These are phyloP conservation scores for Excalfactoria chinensis DNA, from an alignment of 2,113 vertebrate genomes.

Conservation along the genomic window DNA sequence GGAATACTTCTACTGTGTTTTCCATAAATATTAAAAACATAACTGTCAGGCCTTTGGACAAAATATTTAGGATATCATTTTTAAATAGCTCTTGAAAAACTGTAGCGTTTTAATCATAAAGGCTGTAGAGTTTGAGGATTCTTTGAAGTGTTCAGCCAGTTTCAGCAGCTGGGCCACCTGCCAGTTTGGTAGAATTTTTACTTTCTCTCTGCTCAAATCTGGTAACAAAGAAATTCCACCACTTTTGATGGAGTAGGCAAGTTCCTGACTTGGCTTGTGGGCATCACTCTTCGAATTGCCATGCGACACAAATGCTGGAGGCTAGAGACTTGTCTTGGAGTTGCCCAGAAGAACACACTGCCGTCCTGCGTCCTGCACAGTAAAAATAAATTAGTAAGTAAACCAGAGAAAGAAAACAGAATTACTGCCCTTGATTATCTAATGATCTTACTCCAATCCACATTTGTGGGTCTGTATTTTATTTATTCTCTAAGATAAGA, in stretches of 20 bases:
- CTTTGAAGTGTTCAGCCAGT: slow-evolving; percentile 16
- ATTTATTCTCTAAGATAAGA: slow-evolving; percentile 59
- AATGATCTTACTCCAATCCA: background rate
- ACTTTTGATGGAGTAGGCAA: slow-evolving; percentile 87
- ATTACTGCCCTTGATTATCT: background rate
- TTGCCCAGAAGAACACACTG: slow-evolving; percentile 91
- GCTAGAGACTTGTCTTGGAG: slow-evolving; percentile 86
- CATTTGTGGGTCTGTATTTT: background rate
- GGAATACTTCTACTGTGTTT: slow-evolving; percentile 68
- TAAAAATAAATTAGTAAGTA: background rate
- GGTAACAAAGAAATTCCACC: slow-evolving; percentile 91
- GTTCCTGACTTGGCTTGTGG: slow-evolving; percentile 83
- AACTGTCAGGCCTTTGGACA: slow-evolving; percentile 62
- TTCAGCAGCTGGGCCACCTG: slow-evolving; percentile 32
- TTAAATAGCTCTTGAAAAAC: slow-evolving; percentile 76
- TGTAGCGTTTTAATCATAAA: slow-evolving; percentile 68
- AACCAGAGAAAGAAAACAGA: background rate
- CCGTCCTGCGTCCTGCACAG: slow-evolving; percentile 89
- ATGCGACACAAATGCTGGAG: slow-evolving; percentile 95
- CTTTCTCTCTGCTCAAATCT: slow-evolving; percentile 65
- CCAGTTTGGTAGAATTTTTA: background rate
- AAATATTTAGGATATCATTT: slow-evolving; percentile 57
- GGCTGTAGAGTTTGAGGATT: slow-evolving; percentile 70
- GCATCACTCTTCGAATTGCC: slow-evolving; percentile 88
- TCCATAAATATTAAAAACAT: slow-evolving; percentile 79